phyloP scores from a whole-genome alignment of 2,113 vertebrate genomes.

The Dipodomys stephensi region DNA sequence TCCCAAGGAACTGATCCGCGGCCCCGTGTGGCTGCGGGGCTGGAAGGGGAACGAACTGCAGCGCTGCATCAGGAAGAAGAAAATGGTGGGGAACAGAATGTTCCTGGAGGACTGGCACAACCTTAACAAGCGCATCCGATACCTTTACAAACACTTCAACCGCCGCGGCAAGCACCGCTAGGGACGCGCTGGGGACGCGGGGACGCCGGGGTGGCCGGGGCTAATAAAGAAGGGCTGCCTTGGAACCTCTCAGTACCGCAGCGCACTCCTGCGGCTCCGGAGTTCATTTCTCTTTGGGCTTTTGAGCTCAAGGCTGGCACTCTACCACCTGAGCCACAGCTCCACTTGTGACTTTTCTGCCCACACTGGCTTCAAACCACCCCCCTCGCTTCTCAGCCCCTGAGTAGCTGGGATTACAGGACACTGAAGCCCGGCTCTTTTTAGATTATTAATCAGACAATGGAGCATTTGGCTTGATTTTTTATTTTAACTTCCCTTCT shows the following conservation, averaged over 20 bases:
- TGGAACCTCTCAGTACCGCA: background rate
- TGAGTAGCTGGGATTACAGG: no score
- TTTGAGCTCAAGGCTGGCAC: no score
- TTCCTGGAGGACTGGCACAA: conserved; percentile 91
- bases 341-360: no score
- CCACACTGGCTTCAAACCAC: no score
- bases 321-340: no score
- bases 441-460: conserved; percentile 44
- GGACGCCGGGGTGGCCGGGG: background rate
- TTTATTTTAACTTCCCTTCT: conserved; percentile 23
- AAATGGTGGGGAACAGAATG: conserved; percentile 94
- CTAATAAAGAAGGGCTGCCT: conserved; percentile 63
- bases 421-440: background rate
- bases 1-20: conserved; percentile 92
- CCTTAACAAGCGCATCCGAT: conserved; percentile 93
- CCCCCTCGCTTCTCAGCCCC: no score
- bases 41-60: conserved; percentile 95
- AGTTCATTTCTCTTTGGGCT: no score
- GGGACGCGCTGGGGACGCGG: background rate
- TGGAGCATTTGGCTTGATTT: conserved; percentile 5
- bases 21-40: conserved; percentile 93
- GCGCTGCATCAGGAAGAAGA: conserved; percentile 92
- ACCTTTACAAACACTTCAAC: conserved; percentile 94
- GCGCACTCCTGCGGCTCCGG: no score
- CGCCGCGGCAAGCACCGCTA: conserved; percentile 93